These are phyloP conservation scores for Aphrophora alni DNA, from an alignment of 2,888 invertebrate genomes.

Conservation along the genomic window DNA sequence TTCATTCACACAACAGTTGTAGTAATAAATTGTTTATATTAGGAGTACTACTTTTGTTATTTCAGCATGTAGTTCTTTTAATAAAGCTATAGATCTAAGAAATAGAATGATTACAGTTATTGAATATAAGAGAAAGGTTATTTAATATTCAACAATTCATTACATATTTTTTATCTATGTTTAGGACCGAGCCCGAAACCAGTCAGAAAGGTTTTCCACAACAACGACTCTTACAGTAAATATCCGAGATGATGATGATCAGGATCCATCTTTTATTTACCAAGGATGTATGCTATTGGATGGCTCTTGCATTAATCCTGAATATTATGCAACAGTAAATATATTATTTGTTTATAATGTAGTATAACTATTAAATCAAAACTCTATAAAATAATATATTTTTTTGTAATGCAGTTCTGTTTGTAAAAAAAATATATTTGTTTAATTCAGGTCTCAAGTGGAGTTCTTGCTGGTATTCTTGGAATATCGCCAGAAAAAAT, in stretches of 20 bases:
- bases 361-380: background rate
- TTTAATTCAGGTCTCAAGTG: slow-evolving; percentile 72
- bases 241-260: slow-evolving; percentile 88
- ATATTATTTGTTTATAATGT: background rate
- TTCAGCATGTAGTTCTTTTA: too few species aligned
- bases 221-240: slow-evolving; percentile 86
- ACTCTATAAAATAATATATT: background rate
- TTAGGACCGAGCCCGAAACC: slow-evolving; percentile 85
- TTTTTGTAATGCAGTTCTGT: slow-evolving; percentile 12
- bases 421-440: background rate
- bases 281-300: slow-evolving; percentile 82
- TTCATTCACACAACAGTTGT: too few species aligned
- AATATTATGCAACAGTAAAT: slow-evolving; percentile 82
- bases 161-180: slow-evolving; percentile 50
- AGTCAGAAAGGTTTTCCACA: slow-evolving; percentile 76
- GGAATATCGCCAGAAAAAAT: slow-evolving; percentile 86
- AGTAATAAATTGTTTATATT: too few species aligned
- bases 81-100: too few species aligned
- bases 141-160: too few species aligned
- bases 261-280: slow-evolving; percentile 90
- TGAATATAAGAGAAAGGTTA: too few species aligned
- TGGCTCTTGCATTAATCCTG: slow-evolving; percentile 86
- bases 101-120: too few species aligned
- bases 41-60: too few species aligned
- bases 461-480: slow-evolving; percentile 81